These are phyloP conservation scores for Anisognathus igniventris DNA, from an alignment of 2,797 vertebrate genomes.

Conservation along the genomic window DNA sequence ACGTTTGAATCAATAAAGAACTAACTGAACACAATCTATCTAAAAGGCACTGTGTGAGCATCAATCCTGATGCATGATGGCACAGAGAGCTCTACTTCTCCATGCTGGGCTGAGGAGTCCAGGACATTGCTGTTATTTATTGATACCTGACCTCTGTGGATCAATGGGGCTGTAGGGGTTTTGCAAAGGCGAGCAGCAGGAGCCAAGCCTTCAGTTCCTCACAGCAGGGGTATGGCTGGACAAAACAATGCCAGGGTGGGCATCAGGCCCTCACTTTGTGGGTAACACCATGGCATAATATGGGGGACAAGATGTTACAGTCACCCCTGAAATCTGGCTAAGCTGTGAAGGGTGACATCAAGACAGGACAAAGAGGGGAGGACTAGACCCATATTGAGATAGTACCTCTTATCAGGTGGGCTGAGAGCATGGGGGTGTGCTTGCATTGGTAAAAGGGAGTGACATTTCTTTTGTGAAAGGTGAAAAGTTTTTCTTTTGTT, in stretches of 20 bases:
- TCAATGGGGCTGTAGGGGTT: not conserved
- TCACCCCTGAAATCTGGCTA: not conserved
- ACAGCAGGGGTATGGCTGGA: not conserved
- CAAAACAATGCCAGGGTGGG: not conserved
- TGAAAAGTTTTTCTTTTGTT: not conserved
- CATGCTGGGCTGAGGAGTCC: not conserved
- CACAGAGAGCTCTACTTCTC: not conserved
- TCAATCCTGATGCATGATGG: not conserved
- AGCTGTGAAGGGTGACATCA: not conserved
- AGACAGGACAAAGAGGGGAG: not conserved
- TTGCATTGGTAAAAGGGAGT: not conserved
- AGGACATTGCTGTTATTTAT: not conserved
- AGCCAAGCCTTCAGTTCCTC: not conserved
- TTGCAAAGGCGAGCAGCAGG: not conserved
- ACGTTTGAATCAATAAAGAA: conserved; percentile 4
- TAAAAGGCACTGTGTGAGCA: not conserved
- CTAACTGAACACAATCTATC: not conserved
- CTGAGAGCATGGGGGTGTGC: not conserved
- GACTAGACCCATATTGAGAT: not conserved
- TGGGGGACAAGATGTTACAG: not conserved
- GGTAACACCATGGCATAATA: not conserved
- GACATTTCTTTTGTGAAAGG: conserved; percentile 13
- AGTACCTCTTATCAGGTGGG: not conserved
- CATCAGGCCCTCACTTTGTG: accelerated
- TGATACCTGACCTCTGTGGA: accelerated